Evolutionary conservation across 2,888 invertebrate genomes (phyloP), one percentile per base, ranked within the genome.

Genomic region (Aspidiotus destructor): DNA sequence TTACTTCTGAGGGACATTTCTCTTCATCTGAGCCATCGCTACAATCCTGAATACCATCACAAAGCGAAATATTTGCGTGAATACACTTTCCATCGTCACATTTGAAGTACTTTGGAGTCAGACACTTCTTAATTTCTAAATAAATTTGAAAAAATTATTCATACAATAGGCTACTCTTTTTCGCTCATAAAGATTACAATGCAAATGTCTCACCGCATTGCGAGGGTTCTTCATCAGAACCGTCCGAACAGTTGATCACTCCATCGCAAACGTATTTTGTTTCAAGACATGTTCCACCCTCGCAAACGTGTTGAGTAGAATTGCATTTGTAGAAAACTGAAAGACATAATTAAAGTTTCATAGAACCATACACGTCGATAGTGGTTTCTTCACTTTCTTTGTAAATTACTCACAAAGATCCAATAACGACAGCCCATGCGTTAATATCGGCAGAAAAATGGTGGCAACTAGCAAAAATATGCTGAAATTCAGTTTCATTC

Each of bases 21-120:
- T 83, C 84, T 71, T 80, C 78, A 11, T 77, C 77, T 0, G 75
- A 75, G 11, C 71, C 72, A 73, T 77, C 77, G 9, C 42, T n/a
- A 70, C 76, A 77, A 64, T 76, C 75, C 15, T 75, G 72, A 64
- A 74, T 73, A 8, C 76, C 75, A 70, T 81, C 80, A 71, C 81
- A 81, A 69, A 74, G 73, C 78, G 79, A 80, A 28, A 28, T 28
- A 1, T 73, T 70, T 42, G 54, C 60, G 8, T 84, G 81, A 65
- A 93, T 83, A 74, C 93, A 93, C 17, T 81, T 78, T 1, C 85
- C 86, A 16, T 69, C 67, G 0, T 54, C 15, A 55, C 71, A 70
- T 48, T 68, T 17, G 11, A 71, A 70, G 63, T 57, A 70, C 11
- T 55, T 57, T 17, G 60, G 63, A 13, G 13, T 15, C 28, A 63